Base-by-base conservation (phyloP, 2,888 invertebrate genomes). In the Chaetoderma sp. region DNA sequence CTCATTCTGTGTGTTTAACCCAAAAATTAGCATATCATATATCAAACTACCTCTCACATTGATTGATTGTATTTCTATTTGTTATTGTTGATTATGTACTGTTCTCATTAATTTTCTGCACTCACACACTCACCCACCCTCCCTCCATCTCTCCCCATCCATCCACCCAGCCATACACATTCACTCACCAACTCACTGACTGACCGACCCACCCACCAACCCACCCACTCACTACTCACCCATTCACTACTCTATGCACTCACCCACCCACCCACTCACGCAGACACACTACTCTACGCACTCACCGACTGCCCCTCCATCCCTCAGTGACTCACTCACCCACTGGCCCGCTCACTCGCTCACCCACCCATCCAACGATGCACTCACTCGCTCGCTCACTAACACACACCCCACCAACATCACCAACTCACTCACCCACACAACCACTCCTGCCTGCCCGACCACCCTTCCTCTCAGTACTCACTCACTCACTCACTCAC, bases 401-500 rank as follows among this genome's bases (percentile, higher is more conserved):
- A 21, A 1, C 10, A 47, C 21, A n/a, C 10, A n/a, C 10, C 21
- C 10, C n/a, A n/a, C n/a, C n/a, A n/a, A n/a, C n/a, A n/a, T n/a
- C n/a, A n/a, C n/a, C n/a, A n/a, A n/a, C n/a, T n/a, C n/a, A n/a
- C n/a, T n/a, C n/a, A n/a, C n/a, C n/a, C n/a, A n/a, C n/a, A n/a
- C n/a, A n/a, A n/a, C n/a, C n/a, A n/a, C n/a, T n/a, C n/a, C n/a
- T n/a, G n/a, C n/a, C n/a, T n/a, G n/a, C n/a, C n/a, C n/a, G n/a
- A n/a, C n/a, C n/a, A n/a, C n/a, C n/a, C n/a, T n/a, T n/a, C n/a
- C n/a, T n/a, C n/a, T n/a, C n/a, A 5, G 6, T 3, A 21, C 27
- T 59, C 56, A 47, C 28, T 16, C 30, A 42, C 30, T 36, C 47
- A 28, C 27, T 39, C 42, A 44, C 27, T 54, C 36, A 42, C 36